Conservation (phyloP, 2,113 vertebrate species). For the Electrona antarctica region DNA sequence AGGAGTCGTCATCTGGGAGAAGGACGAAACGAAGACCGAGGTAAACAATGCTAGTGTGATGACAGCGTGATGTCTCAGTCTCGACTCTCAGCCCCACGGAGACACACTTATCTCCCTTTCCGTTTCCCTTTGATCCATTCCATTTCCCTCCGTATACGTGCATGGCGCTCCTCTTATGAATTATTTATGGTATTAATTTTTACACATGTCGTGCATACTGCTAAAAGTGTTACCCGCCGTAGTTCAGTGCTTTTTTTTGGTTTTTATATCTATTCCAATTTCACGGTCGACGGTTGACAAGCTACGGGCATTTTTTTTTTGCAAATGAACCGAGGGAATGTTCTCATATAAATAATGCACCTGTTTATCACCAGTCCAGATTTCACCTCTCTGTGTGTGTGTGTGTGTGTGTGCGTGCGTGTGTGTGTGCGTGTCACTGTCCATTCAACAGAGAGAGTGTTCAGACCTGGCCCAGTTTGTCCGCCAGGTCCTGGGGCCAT, state of each 20-base stretch:
- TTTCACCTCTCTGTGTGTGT: neutral
- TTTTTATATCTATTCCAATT: neutral
- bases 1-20: conserved; percentile 90
- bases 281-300: neutral
- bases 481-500: conserved; percentile 76
- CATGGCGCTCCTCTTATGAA: no score
- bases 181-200: no score
- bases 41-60: conserved; percentile 45
- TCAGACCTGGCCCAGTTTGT: conserved; percentile 75
- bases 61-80: neutral
- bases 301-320: no score
- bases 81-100: no score
- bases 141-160: no score
- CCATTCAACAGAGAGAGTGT: conserved; percentile 72
- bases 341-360: no score
- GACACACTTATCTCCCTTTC: no score
- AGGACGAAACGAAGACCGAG: conserved; percentile 73
- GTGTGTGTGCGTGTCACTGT: neutral
- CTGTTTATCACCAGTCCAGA: neutral
- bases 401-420: conserved; percentile 1
- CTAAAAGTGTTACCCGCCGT: no score
- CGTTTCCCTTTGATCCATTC: no score
- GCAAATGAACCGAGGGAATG: no score
- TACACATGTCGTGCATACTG: no score
- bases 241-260: no score